Base-by-base conservation (phyloP, 2,888 invertebrate genomes). In the Galerucella nymphaeae region DNA sequence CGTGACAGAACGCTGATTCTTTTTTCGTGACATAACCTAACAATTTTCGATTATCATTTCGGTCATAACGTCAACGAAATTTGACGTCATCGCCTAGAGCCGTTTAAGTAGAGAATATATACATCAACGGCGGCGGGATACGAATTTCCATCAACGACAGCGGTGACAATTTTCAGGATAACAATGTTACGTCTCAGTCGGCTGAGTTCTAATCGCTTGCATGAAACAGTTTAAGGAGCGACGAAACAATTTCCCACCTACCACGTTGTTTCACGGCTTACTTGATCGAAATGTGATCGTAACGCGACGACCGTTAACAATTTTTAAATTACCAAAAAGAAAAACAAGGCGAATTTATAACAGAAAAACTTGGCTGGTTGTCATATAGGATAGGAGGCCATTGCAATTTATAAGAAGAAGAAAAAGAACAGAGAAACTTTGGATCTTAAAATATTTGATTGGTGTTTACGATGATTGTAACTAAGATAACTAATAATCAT, bases 141-240 rank as follows among this genome's bases (percentile, higher is more conserved):
- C 75, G 74, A 82, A 82, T 83, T 83, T 86, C 70, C 70, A 70
- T 63, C 70, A 70, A 59, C 69, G 63, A 63, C 62, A 64, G 63
- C 70, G 70, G 63, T 64, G 42, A 70, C 70, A 70, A 70, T 70
- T 70, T 86, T 84, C 85, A 80, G 78, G 79, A 83, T 86, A 86
- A 86, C 85, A 84, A 82, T 84, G 84, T 86, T 86, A 86, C 74
- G 77, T 82, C 79, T 83, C 85, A 84, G 85, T 77, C 83, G 85
- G 85, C 82, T 84, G 85, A 84, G 83, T 84, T 85, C 86, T 86
- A 87, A 86, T 86, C 86, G 85, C 75, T 82, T 84, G 84, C 84
- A 85, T 85, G 84, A 85, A 86, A 85, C 85, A 85, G 85, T 86
- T 86, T 86, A 84, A 85, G 84, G 84, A 84, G 85, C 82, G 83